Base-by-base conservation (phyloP, 2,797 vertebrate species). In the Botia kubotai region DNA sequence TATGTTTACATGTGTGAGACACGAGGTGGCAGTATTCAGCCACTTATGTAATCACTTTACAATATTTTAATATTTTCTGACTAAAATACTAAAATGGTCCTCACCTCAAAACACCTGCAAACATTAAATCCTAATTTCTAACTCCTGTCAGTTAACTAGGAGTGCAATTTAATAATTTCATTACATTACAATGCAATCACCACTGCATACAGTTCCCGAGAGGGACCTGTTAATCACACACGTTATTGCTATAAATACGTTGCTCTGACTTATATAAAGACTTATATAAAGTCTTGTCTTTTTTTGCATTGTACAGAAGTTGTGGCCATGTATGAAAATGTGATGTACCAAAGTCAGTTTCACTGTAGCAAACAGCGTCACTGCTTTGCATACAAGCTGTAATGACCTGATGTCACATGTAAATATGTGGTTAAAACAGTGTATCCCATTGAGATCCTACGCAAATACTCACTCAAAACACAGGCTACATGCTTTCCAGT, bases 1-100 rank as follows among this genome's bases (percentile, higher is more conserved):
- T 8, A 43, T 17, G 16, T 39, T 58, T 52, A 17, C 48, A 52
- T 19, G 11, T 43, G 17, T 36, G 17, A 0, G 21, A 29, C 82
- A 81, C 69, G 23, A 81, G 78, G 68, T 55, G 74, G 53, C 63
- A 57, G 62, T 73, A n/a, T 72, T 73, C 2, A 62, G 55, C 14
- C 55, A 57, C 5, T 58, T 65, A 57, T 57, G 6, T 19, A 8
- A 19, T 57, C 53, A 55, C 3, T 19, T n/a, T 19, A 55, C 33
- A 33, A 3, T 33, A 33, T 33, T 33, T 33, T 33, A 33, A 33
- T 33, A 48, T 21, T 21, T 58, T 21, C 11, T 12, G n/a, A 7
- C 53, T 17, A 6, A n/a, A 57, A 21, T 57, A 7, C n/a, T 57
- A 23, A 57, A 57, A 57, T 33, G 3, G 33, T 33, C 33, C 23